Conservation (phyloP, 2,797 vertebrate species). For the Crocidura indochinensis region DNA sequence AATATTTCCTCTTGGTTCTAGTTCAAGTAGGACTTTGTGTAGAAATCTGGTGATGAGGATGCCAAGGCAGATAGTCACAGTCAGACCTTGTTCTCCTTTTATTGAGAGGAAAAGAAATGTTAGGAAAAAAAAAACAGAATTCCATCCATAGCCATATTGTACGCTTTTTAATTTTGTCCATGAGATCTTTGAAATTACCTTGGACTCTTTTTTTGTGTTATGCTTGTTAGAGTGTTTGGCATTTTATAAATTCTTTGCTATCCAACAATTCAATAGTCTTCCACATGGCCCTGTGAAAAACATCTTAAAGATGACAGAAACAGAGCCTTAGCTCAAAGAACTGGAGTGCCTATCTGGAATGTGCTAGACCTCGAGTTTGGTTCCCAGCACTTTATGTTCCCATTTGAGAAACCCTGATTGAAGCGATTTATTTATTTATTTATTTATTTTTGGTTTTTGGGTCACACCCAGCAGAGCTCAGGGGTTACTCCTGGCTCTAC, state of each 20-base stretch:
- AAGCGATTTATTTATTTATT: too few relatives aligned
- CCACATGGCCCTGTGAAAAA: not conserved
- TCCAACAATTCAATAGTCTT: not conserved
- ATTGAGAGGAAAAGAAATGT: not conserved
- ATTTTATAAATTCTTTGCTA: conserved; percentile 13
- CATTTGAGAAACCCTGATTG: too few relatives aligned
- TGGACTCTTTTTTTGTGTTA: not conserved
- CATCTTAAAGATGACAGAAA: not conserved
- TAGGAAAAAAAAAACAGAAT: not conserved
- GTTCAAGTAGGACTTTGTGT: not conserved
- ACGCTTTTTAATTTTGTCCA: conserved; percentile 22
- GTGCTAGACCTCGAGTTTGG: too few relatives aligned
- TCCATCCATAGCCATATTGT: not conserved
- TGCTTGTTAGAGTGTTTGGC: not conserved
- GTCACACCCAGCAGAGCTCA: too few relatives aligned
- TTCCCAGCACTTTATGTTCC: too few relatives aligned
- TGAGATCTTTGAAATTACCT: not conserved
- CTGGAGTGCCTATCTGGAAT: too few relatives aligned
- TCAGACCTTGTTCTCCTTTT: not conserved
- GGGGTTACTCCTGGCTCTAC: too few relatives aligned
- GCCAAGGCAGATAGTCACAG: not conserved
- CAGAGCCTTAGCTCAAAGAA: not conserved
- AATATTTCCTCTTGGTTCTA: not conserved
- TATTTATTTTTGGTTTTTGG: too few relatives aligned
- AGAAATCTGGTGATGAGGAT: not conserved